Conservation (phyloP, 2,113 vertebrate genomes). For the Uria lomvia region DNA sequence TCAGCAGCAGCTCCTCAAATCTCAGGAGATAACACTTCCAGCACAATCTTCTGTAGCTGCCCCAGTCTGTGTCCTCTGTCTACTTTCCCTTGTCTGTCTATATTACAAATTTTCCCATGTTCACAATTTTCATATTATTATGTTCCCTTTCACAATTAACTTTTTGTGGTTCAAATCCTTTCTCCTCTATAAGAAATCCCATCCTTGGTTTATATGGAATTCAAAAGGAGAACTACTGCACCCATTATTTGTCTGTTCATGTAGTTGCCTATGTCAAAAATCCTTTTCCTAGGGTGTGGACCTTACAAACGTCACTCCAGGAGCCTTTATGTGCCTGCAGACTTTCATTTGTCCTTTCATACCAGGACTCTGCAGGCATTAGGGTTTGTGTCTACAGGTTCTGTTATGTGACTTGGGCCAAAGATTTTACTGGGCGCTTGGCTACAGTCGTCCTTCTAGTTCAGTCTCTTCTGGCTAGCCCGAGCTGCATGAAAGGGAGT, state of each 20-base stretch:
- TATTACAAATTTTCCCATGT: background rate
- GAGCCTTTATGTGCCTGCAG: background rate
- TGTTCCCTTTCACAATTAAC: background rate
- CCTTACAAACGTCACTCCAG: background rate
- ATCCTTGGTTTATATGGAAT: background rate
- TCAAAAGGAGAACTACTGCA: background rate
- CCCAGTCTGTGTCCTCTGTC: background rate
- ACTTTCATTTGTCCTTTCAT: background rate
- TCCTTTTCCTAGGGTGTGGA: background rate
- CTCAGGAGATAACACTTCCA: background rate
- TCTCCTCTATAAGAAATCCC: background rate
- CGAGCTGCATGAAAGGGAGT: background rate
- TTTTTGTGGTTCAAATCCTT: background rate
- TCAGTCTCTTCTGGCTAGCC: background rate
- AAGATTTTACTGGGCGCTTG: background rate
- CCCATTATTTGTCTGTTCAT: background rate
- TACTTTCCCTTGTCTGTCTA: background rate
- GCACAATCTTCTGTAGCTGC: background rate
- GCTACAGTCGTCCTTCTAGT: background rate
- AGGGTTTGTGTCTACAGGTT: background rate
- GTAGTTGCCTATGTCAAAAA: background rate
- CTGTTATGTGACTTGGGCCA: background rate
- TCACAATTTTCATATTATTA: background rate
- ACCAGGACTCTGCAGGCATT: background rate
- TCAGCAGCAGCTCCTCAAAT: background rate